Percentiles rank a stretch among this genome's conserved stretches.
Evolutionary conservation across 2,888 invertebrate genomes (phyloP).

Genomic region (Chloromyia formosa): DNA sequence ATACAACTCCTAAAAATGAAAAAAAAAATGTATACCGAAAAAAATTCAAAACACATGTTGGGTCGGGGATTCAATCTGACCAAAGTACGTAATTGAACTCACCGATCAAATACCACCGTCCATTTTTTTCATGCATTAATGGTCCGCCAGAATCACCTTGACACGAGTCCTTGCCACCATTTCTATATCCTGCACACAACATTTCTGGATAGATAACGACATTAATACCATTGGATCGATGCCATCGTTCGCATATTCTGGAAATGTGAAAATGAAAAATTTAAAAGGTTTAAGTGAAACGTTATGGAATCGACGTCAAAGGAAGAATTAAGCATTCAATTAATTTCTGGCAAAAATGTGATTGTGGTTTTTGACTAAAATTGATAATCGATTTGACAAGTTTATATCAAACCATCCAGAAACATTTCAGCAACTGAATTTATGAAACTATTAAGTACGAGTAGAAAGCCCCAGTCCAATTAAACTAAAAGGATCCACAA

Average conservation of each 20-base stretch:
- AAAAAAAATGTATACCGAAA: slow-evolving; percentile 14
- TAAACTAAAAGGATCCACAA: too few species aligned
- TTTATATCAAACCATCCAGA: too few species aligned
- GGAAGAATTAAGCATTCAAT: too few species aligned
- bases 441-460: too few species aligned
- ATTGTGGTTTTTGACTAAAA: too few species aligned
- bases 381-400: too few species aligned
- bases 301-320: too few species aligned
- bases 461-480: too few species aligned
- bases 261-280: slow-evolving; percentile 31
- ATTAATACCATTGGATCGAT: slow-evolving; percentile 70
- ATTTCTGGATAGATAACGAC: slow-evolving; percentile 91
- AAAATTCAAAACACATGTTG: not conserved
- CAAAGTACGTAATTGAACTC: too few species aligned
- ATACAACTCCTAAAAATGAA: slow-evolving; percentile 75
- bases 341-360: too few species aligned
- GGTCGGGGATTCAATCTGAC: not conserved
- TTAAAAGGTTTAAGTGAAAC: too few species aligned
- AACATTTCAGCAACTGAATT: too few species aligned
- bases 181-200: slow-evolving; percentile 92
- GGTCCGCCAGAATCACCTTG: slow-evolving; percentile 81
- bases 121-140: slow-evolving; percentile 85
- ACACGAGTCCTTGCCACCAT: slow-evolving; percentile 77
- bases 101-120: slow-evolving; percentile 86
- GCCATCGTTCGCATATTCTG: slow-evolving; percentile 71